phyloP scores from a whole-genome alignment of 2,113 vertebrate species.

The Silurus meridionalis region DNA sequence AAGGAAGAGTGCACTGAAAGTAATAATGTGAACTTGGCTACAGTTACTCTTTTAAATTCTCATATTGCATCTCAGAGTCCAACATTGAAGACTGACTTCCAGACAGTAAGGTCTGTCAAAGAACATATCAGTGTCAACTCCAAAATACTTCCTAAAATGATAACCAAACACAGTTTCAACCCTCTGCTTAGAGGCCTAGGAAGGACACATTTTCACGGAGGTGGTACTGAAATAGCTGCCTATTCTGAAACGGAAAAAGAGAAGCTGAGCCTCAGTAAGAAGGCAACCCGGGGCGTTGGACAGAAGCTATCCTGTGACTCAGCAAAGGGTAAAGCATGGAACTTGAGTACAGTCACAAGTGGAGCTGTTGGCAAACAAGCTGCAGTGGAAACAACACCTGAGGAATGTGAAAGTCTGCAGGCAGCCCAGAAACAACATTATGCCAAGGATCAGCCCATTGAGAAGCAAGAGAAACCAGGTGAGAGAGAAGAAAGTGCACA shows the following conservation, averaged over 20 bases:
- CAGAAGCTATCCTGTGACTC: slow-evolving; percentile 50
- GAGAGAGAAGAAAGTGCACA: slow-evolving; percentile 45
- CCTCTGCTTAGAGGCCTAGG: slow-evolving; percentile 9
- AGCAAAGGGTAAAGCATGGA: slow-evolving; percentile 50
- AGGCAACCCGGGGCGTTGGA: slow-evolving; percentile 31
- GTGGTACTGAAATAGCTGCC: slow-evolving; percentile 47
- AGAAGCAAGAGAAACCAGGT: slow-evolving; percentile 55
- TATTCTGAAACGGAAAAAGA: slow-evolving; percentile 44
- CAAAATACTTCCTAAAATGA: slow-evolving; percentile 42
- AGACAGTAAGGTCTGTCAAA: slow-evolving; percentile 27
- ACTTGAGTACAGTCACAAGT: slow-evolving; percentile 40
- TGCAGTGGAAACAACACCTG: slow-evolving; percentile 43
- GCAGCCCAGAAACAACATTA: slow-evolving; percentile 51
- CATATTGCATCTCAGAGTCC: slow-evolving; percentile 61
- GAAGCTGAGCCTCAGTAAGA: slow-evolving; percentile 38
- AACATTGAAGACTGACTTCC: slow-evolving; percentile 28
- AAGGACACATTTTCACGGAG: slow-evolving; percentile 32
- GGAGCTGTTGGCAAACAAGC: slow-evolving; percentile 36
- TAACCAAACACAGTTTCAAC: slow-evolving; percentile 47
- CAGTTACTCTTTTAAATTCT: slow-evolving; percentile 52
- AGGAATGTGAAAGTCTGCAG: slow-evolving; percentile 40
- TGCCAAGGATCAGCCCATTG: slow-evolving; percentile 50
- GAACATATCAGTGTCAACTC: slow-evolving; percentile 24
- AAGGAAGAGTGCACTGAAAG: slow-evolving; percentile 46
- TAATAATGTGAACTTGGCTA: slow-evolving; percentile 30